Conservation (phyloP, 2,797 vertebrate genomes). For the Pitangus sulphuratus region DNA sequence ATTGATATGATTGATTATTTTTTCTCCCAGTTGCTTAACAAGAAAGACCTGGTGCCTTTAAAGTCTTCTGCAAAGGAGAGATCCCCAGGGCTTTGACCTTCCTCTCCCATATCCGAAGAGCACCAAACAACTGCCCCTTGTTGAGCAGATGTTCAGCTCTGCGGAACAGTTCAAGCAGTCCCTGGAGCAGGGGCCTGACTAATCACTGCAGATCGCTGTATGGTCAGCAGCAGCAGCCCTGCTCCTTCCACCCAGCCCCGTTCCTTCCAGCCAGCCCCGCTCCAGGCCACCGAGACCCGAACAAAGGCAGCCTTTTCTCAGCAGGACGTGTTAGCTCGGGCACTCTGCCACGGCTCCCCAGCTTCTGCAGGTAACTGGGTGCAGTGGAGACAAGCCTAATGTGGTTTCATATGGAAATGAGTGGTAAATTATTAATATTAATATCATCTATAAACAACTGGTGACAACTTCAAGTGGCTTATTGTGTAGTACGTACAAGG, state of each 20-base stretch:
- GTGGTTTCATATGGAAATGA: conserved; percentile 64
- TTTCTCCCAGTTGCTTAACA: not conserved
- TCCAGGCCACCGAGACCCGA: accelerated
- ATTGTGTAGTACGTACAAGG: conserved; percentile 44
- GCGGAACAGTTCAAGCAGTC: not conserved
- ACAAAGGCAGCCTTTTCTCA: conserved; percentile 58
- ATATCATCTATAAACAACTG: conserved; percentile 62
- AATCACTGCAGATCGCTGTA: not conserved
- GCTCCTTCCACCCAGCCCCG: not conserved
- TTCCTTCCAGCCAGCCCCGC: not conserved
- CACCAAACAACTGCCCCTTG: not conserved
- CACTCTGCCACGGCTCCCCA: not conserved
- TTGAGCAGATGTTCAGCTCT: not conserved
- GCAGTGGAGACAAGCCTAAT: conserved; percentile 40
- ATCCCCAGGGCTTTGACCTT: not conserved
- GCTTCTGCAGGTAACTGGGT: conserved; percentile 55
- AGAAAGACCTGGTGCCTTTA: not conserved
- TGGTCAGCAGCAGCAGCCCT: accelerated
- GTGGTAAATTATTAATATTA: conserved; percentile 66
- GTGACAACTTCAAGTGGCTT: conserved; percentile 67
- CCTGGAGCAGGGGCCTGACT: not conserved
- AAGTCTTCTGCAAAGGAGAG: not conserved
- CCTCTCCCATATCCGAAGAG: not conserved
- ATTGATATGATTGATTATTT: not conserved
- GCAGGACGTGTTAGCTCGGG: conserved; percentile 16